Conservation (phyloP, 2,113 vertebrate species). For the Oxyruncus cristatus region DNA sequence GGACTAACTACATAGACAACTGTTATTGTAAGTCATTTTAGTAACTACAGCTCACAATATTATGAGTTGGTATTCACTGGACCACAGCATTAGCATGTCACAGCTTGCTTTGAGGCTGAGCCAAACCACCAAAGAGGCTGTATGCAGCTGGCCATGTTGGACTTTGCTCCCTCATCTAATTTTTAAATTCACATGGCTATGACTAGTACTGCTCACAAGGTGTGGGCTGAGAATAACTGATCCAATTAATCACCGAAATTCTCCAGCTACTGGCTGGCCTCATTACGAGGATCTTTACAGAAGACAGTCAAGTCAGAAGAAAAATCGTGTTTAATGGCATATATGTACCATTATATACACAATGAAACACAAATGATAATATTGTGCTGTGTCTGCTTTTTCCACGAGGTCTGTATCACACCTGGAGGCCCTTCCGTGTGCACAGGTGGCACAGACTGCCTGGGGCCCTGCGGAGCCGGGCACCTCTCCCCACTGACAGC, state of each 20-base stretch:
- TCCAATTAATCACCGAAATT: background rate
- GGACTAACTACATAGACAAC: background rate
- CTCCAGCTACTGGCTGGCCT: background rate
- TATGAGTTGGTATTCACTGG: background rate
- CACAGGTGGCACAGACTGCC: background rate
- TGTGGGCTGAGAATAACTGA: background rate
- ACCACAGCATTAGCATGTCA: background rate
- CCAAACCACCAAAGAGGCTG: background rate
- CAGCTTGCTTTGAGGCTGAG: background rate
- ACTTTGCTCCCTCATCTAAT: background rate
- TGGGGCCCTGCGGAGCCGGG: fast-evolving
- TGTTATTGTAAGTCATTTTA: background rate
- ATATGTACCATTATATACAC: fast-evolving
- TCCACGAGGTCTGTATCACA: background rate
- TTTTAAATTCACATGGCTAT: background rate
- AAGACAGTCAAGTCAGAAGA: background rate
- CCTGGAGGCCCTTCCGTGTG: background rate
- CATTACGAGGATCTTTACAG: background rate
- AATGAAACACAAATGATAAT: background rate
- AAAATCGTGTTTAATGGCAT: background rate
- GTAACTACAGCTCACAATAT: background rate
- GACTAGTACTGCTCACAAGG: background rate
- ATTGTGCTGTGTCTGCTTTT: background rate
- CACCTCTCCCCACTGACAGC: background rate
- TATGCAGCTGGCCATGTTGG: background rate